A percentile compares a stretch with the other conserved stretches of the same genome.
These are phyloP conservation scores for Tenthredo mesomela DNA, from an alignment of 2,888 invertebrate genomes.

Conservation along the genomic window DNA sequence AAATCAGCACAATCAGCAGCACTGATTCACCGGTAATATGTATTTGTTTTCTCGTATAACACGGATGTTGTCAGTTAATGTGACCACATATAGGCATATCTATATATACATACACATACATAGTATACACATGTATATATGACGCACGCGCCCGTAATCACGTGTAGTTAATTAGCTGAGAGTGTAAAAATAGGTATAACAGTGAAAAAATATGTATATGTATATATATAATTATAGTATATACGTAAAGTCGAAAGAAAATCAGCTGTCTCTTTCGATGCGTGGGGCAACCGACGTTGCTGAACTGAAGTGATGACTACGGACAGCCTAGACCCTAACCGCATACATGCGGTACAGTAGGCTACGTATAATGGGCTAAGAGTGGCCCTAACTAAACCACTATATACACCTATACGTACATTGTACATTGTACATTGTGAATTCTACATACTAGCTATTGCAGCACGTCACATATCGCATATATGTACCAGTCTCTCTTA, in stretches of 20 bases:
- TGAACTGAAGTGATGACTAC: conserved; percentile 51
- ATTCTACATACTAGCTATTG: conserved; percentile 6
- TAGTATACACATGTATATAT: not conserved
- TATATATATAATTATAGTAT: not conserved
- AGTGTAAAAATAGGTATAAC: not conserved
- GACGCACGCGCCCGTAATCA: conserved; percentile 5
- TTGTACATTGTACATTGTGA: not conserved
- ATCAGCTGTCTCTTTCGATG: conserved; percentile 43
- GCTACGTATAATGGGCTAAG: conserved; percentile 51
- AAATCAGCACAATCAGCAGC: not conserved
- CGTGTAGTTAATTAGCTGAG: not conserved
- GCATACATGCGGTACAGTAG: conserved; percentile 51
- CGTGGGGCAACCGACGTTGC: conserved; percentile 51
- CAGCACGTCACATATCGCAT: not conserved
- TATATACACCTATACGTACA: conserved; percentile 39
- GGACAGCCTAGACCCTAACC: conserved; percentile 52
- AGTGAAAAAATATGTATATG: not conserved
- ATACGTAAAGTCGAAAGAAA: not conserved
- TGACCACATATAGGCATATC: not conserved
- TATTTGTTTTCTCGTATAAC: not conserved
- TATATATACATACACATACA: too few species aligned
- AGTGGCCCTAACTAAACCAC: conserved; percentile 50
- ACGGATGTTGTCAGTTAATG: conserved; percentile 4
- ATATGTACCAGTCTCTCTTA: not conserved
- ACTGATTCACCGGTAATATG: conserved; percentile 1